phyloP scores from a whole-genome alignment of 2,797 vertebrate species.

The Euphonia xanthogaster region DNA sequence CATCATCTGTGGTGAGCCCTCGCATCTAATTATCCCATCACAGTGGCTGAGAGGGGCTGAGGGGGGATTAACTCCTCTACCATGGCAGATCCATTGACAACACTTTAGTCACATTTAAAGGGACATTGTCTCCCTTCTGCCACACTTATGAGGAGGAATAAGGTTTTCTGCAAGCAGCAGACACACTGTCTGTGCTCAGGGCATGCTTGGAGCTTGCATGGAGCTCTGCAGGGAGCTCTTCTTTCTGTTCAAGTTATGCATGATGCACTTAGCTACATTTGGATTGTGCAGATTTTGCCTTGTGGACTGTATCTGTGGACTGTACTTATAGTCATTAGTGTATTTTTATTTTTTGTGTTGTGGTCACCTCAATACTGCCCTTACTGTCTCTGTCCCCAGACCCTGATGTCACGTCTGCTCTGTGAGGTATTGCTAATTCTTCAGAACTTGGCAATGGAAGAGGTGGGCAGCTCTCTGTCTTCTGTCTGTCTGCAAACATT shows the following conservation, averaged over 20 bases:
- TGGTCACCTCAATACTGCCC: fast-evolving
- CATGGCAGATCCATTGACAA: slow-evolving; percentile 67
- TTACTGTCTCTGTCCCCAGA: not conserved
- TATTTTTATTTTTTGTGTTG: not conserved
- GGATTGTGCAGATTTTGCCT: not conserved
- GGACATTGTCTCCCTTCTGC: slow-evolving; percentile 23
- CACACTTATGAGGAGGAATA: not conserved
- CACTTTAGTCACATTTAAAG: slow-evolving; percentile 69
- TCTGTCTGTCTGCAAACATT: not conserved
- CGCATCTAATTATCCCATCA: slow-evolving; percentile 85
- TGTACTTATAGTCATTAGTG: fast-evolving
- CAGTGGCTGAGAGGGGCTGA: slow-evolving; percentile 71
- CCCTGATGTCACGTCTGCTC: not conserved
- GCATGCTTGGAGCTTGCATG: not conserved
- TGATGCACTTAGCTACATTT: not conserved
- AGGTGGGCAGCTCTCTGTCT: not conserved
- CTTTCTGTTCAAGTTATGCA: not conserved
- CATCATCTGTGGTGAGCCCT: slow-evolving; percentile 84
- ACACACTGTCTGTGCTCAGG: not conserved
- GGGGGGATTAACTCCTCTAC: slow-evolving; percentile 73
- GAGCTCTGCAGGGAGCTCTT: not conserved
- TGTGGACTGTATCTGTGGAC: not conserved
- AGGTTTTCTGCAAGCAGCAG: not conserved
- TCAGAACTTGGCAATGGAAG: not conserved
- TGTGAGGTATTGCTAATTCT: not conserved